Conservation (phyloP, 2,797 vertebrate species). For the Aotus griseimembra region DNA sequence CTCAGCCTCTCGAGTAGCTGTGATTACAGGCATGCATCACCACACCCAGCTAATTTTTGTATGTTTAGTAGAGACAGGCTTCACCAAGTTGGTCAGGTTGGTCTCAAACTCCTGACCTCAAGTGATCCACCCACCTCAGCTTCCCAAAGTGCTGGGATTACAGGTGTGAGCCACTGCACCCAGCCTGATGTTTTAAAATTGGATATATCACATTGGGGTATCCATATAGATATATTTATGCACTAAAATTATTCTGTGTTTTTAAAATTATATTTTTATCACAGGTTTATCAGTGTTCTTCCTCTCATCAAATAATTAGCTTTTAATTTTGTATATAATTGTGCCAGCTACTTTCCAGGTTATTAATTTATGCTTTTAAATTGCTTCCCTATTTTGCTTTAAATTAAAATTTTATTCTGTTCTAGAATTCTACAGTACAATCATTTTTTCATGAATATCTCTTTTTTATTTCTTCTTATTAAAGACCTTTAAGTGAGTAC, state of each 20-base stretch:
- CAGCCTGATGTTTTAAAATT: background rate
- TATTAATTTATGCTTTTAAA: constrained; percentile 22
- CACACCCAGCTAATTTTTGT: background rate
- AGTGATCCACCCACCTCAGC: background rate
- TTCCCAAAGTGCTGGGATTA: background rate
- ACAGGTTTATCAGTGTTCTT: background rate
- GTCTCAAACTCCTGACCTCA: background rate
- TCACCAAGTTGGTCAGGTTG: background rate
- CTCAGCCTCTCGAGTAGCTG: background rate
- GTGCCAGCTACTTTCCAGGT: constrained; percentile 10
- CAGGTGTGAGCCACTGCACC: background rate
- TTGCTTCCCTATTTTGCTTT: constrained; percentile 36
- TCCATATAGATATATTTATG: background rate
- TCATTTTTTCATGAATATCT: constrained; percentile 47
- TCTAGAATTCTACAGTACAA: constrained; percentile 32
- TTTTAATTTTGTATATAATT: constrained; percentile 46
- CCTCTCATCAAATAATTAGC: background rate
- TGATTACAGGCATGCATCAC: background rate
- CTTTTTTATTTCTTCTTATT: constrained; percentile 48
- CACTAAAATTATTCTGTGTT: background rate
- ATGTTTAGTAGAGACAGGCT: background rate
- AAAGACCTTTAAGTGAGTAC: constrained; percentile 66
- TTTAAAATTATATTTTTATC: background rate
- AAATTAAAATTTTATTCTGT: constrained; percentile 29
- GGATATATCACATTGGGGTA: background rate